Conservation (phyloP, 2,113 vertebrate genomes). For the Fukomys damarensis region DNA sequence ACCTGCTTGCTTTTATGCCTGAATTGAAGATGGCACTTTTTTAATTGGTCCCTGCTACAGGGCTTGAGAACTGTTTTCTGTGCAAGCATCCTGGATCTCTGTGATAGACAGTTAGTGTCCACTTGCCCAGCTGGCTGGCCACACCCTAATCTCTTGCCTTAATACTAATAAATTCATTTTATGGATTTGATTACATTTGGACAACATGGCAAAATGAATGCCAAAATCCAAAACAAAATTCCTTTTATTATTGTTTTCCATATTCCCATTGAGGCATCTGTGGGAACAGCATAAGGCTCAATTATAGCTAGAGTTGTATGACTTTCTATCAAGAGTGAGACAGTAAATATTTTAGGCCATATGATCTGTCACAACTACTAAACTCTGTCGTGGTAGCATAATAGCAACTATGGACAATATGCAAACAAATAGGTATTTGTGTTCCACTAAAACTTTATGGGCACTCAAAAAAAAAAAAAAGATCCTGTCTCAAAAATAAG, state of each 20-base stretch:
- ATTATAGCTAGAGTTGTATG: not conserved
- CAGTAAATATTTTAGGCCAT: not conserved
- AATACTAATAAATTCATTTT: not conserved
- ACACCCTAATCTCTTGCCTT: not conserved
- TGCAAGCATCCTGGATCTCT: not conserved
- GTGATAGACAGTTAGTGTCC: not conserved
- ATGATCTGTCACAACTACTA: not conserved
- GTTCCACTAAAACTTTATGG: conserved; percentile 33
- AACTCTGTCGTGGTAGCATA: not conserved
- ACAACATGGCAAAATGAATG: not conserved
- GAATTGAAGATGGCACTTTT: not conserved
- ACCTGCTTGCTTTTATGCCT: not conserved
- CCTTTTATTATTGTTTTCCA: not conserved
- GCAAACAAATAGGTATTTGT: not conserved
- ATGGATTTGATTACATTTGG: not conserved
- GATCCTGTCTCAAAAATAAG: not conserved
- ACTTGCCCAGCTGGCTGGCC: not conserved
- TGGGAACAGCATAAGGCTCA: not conserved
- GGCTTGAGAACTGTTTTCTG: not conserved
- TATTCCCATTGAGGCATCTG: not conserved
- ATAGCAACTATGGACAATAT: not conserved
- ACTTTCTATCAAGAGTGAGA: not conserved
- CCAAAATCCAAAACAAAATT: not conserved
- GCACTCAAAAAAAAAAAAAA: not conserved
- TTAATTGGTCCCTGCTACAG: not conserved